A percentile compares a stretch with the other conserved stretches of the same genome.
Evolutionary conservation across 2,797 vertebrate genomes (phyloP).

Genomic region (Notoglanidium macrostoma): DNA sequence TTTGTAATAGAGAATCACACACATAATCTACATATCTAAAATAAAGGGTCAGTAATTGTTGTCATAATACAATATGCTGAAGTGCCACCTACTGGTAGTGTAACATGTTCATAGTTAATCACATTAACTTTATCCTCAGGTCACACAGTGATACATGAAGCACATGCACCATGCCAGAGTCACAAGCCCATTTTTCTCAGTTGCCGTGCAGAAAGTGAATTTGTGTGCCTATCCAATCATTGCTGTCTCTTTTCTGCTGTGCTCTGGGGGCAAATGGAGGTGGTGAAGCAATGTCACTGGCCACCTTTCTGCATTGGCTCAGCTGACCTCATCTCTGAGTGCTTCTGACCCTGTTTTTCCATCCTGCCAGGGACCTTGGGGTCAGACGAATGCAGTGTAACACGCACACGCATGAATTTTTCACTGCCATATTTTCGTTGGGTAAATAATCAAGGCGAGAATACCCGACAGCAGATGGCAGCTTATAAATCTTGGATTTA

Average conservation of each 20-base stretch:
- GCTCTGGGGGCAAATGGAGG: slow-evolving; percentile 57
- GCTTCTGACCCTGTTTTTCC: slow-evolving; percentile 67
- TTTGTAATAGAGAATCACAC: background rate
- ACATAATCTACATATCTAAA: background rate
- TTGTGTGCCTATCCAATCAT: slow-evolving; percentile 32
- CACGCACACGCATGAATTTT: slow-evolving; percentile 71
- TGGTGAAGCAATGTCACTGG: slow-evolving; percentile 60
- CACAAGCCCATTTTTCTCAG: background rate
- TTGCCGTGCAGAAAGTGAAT: background rate
- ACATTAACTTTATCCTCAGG: slow-evolving; percentile 12
- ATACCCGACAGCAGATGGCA: slow-evolving; percentile 64
- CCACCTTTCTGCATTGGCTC: slow-evolving; percentile 58
- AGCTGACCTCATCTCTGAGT: slow-evolving; percentile 69
- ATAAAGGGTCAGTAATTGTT: background rate
- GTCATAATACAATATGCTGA: background rate
- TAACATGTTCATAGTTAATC: slow-evolving; percentile 1
- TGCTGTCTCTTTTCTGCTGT: slow-evolving; percentile 55
- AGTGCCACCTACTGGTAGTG: slow-evolving; percentile 19
- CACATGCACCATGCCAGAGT: background rate
- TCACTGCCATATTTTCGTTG: slow-evolving; percentile 73
- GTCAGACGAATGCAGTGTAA: slow-evolving; percentile 66
- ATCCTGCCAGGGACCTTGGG: slow-evolving; percentile 65
- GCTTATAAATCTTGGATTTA: slow-evolving; percentile 70
- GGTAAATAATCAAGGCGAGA: slow-evolving; percentile 73
- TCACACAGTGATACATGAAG: slow-evolving; percentile 22